Percentiles rank a stretch among this genome's conserved stretches.
Conservation (phyloP, 2,797 vertebrate genomes). For the Myotis planiceps region DNA sequence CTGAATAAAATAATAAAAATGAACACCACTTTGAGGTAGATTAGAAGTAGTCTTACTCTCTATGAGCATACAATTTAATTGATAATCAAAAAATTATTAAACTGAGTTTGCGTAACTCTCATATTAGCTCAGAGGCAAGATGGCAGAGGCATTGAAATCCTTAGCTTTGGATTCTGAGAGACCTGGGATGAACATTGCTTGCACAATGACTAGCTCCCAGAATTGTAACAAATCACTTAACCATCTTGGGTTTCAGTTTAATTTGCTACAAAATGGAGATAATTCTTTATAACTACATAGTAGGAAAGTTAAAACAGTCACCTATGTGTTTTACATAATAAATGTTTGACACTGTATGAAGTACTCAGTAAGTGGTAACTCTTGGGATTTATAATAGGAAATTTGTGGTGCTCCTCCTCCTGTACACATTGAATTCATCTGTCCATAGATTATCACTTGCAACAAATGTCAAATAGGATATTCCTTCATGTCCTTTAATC, state of each 20-base stretch:
- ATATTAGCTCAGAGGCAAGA: neutral
- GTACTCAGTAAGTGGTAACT: neutral
- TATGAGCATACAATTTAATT: neutral
- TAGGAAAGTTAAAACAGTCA: neutral
- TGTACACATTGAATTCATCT: neutral
- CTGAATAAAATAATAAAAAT: conserved; percentile 15
- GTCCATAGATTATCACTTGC: neutral
- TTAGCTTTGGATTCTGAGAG: neutral
- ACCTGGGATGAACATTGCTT: neutral
- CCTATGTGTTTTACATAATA: neutral
- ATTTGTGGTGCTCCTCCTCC: neutral
- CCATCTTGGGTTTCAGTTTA: neutral
- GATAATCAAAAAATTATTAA: neutral
- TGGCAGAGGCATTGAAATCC: neutral
- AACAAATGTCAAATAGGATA: neutral
- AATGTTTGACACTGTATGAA: neutral
- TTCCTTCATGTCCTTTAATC: neutral
- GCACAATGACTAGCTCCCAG: neutral
- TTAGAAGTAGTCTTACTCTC: neutral
- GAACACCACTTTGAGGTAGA: neutral
- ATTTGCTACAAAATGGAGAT: neutral
- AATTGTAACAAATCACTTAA: neutral
- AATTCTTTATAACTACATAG: neutral
- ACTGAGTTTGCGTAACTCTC: neutral
- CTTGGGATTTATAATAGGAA: neutral